These are phyloP conservation scores for Imbricaverruca yamaguchii DNA, from an alignment of 2,888 invertebrate genomes.

Conservation along the genomic window DNA sequence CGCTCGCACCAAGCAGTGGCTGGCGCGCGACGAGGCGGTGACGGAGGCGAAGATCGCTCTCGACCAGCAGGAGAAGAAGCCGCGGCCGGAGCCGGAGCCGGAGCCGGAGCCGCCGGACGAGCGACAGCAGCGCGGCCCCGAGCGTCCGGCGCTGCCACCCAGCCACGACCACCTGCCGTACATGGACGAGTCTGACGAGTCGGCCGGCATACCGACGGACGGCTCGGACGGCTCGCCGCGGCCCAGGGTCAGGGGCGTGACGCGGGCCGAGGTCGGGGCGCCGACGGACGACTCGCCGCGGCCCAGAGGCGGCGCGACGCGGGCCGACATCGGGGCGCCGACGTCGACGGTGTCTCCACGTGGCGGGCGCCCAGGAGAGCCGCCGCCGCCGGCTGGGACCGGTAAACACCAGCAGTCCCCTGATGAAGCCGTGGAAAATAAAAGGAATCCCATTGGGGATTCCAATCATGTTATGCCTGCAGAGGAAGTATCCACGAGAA, in stretches of 20 bases:
- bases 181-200: background rate
- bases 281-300: background rate
- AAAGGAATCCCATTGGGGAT: too few relatives aligned
- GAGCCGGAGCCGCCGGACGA: conserved; percentile 29
- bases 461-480: too few relatives aligned
- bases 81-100: conserved; percentile 31
- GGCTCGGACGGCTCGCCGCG: background rate
- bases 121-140: too few relatives aligned
- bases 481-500: too few relatives aligned
- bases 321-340: background rate
- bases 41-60: conserved; percentile 23
- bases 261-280: background rate
- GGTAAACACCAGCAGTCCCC: background rate
- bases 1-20: background rate
- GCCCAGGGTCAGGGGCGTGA: too few relatives aligned
- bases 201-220: too few relatives aligned
- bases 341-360: background rate
- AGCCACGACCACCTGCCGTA: background rate
- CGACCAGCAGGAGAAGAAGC: background rate
- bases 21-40: conserved; percentile 24
- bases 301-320: too few relatives aligned
- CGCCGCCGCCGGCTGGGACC: background rate
- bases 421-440: background rate
- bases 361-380: background rate
- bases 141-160: background rate